Conservation (phyloP, 2,888 invertebrate species). For the Polydrusus tereticollis region DNA sequence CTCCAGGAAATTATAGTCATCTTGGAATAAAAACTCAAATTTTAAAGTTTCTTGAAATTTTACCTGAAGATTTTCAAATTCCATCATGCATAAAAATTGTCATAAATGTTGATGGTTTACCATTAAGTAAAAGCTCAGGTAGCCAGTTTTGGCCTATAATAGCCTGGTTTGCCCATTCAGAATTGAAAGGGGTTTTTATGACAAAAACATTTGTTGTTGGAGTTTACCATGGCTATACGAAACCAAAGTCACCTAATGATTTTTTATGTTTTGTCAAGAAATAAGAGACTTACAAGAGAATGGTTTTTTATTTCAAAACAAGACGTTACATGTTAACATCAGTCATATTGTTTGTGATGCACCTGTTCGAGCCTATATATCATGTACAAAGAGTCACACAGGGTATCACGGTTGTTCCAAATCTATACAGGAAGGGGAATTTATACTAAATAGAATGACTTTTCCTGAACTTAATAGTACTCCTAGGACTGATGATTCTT, state of each 20-base stretch:
- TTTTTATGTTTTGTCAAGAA: not conserved
- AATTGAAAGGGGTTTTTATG: not conserved
- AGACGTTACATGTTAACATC: not conserved
- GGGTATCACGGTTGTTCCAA: constrained; percentile 54
- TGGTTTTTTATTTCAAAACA: not conserved
- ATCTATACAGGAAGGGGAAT: constrained; percentile 51
- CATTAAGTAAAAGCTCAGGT: constrained; percentile 50
- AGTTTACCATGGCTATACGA: not conserved
- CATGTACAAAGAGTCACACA: constrained; percentile 48
- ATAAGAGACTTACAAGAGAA: not conserved
- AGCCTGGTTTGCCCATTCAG: constrained; percentile 6
- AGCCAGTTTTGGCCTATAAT: constrained; percentile 55
- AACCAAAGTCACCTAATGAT: not conserved
- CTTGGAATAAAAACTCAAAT: constrained; percentile 41
- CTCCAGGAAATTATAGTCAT: constrained; percentile 47
- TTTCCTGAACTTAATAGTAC: constrained; percentile 3
- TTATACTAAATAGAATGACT: constrained; percentile 15
- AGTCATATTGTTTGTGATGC: constrained; percentile 52
- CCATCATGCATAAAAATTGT: constrained; percentile 36
- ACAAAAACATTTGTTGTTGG: not conserved
- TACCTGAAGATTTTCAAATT: constrained; percentile 18
- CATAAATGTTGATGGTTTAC: constrained; percentile 53
- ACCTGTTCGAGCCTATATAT: constrained; percentile 53
- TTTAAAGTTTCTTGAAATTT: constrained; percentile 37
- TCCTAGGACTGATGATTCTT: constrained; percentile 25